These are phyloP conservation scores for Aselliscus stoliczkanus DNA, from an alignment of 2,797 vertebrate genomes.

Conservation along the genomic window DNA sequence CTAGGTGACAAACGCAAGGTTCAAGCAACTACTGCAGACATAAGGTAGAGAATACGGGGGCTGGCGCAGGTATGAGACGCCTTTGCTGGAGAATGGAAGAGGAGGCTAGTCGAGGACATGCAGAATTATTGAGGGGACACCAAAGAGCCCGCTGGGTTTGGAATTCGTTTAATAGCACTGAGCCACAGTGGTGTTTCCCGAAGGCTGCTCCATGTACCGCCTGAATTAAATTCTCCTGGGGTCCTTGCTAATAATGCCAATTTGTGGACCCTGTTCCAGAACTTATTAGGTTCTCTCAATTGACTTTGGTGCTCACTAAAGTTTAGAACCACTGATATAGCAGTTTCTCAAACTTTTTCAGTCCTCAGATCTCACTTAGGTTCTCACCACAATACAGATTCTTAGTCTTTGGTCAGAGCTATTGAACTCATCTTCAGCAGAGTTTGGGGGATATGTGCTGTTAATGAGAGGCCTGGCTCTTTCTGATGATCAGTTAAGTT, in stretches of 20 bases:
- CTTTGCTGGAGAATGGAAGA: neutral
- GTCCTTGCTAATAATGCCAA: neutral
- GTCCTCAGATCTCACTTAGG: neutral
- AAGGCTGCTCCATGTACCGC: neutral
- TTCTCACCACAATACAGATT: neutral
- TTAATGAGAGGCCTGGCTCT: neutral
- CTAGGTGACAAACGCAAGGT: neutral
- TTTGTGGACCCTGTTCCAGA: neutral
- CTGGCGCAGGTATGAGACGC: neutral
- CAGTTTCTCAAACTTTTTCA: neutral
- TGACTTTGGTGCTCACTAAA: neutral
- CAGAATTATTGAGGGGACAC: neutral
- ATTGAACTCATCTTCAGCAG: neutral
- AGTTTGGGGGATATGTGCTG: neutral
- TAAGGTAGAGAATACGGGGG: neutral
- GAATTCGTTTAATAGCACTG: neutral
- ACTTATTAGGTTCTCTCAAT: neutral
- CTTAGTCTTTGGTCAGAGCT: neutral
- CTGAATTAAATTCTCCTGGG: neutral
- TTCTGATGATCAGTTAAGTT: neutral
- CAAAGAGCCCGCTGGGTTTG: neutral
- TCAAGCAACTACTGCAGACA: neutral
- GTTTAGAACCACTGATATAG: neutral
- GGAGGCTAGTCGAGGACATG: neutral
- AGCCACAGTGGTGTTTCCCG: neutral